These are phyloP conservation scores for Apotomis betuletana DNA, from an alignment of 2,888 invertebrate species.

Conservation along the genomic window DNA sequence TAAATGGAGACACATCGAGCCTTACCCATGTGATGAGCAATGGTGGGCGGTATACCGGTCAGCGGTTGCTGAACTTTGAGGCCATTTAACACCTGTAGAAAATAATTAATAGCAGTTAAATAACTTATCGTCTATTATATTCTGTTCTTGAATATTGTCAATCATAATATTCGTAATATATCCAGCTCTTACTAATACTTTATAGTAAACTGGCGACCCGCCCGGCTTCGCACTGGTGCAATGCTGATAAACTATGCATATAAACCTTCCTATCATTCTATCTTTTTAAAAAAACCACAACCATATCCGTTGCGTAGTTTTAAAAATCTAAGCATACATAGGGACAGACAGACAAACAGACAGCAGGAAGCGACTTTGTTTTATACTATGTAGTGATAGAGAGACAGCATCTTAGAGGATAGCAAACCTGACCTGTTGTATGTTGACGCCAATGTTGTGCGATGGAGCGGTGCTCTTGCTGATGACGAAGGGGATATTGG, in stretches of 20 bases:
- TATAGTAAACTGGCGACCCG: too few species aligned
- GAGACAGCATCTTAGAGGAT: background rate
- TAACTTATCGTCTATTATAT: too few species aligned
- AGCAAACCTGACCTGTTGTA: conserved; percentile 79
- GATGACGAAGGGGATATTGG: conserved; percentile 85
- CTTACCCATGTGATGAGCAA: conserved; percentile 79
- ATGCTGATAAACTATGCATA: too few species aligned
- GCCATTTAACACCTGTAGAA: conserved; percentile 68
- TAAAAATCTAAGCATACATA: too few species aligned
- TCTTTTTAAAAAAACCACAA: too few species aligned
- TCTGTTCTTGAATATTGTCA: too few species aligned
- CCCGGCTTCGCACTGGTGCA: too few species aligned
- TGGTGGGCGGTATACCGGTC: conserved; percentile 71
- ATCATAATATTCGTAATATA: too few species aligned
- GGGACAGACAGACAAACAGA: too few species aligned
- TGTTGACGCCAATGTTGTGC: conserved; percentile 86
- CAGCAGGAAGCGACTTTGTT: background rate
- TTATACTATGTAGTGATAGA: background rate
- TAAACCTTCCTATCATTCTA: too few species aligned
- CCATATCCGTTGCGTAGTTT: too few species aligned
- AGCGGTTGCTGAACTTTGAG: conserved; percentile 73
- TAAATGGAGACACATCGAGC: conserved; percentile 9
- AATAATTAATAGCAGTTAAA: conserved; percentile 17
- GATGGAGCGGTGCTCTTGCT: conserved; percentile 85
- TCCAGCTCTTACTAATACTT: too few species aligned